These are phyloP conservation scores for Hormiphora californensis DNA, from an alignment of 37 sponge, comb jelly and placozoan genomes.

Conservation along the genomic window DNA sequence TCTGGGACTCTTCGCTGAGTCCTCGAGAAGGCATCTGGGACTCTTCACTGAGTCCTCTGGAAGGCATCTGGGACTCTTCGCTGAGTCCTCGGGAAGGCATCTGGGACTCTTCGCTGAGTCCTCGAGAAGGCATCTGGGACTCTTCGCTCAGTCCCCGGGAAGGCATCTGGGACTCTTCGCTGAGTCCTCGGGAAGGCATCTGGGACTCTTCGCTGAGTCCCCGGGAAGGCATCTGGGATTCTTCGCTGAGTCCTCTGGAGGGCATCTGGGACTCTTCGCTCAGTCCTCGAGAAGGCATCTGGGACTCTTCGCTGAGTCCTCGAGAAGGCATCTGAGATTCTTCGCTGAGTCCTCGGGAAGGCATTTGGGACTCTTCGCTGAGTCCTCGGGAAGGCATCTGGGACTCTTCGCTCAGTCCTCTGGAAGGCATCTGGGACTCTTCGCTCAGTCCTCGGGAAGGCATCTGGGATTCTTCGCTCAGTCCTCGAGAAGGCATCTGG, in stretches of 20 bases:
- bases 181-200: background rate
- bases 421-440: no score
- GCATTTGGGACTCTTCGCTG: background rate
- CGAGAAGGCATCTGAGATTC: background rate
- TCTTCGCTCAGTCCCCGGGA: no score
- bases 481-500: no score
- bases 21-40: no score
- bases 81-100: background rate
- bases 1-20: no score
- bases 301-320: conserved; percentile 5
- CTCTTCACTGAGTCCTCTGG: no score
- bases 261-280: no score
- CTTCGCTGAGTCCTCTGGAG: conserved; percentile 17
- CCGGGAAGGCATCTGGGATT: background rate
- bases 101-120: no score
- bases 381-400: conserved; percentile 2
- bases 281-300: no score
- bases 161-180: no score
- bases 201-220: background rate
- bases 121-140: background rate
- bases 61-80: background rate
- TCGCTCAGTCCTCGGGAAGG: background rate
- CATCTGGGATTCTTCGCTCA: conserved; percentile 5
- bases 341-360: background rate
- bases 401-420: background rate